Percentiles rank a stretch among this genome's conserved stretches.
Conservation (phyloP, 2,113 vertebrate species). For the Rhinoderma darwinii region DNA sequence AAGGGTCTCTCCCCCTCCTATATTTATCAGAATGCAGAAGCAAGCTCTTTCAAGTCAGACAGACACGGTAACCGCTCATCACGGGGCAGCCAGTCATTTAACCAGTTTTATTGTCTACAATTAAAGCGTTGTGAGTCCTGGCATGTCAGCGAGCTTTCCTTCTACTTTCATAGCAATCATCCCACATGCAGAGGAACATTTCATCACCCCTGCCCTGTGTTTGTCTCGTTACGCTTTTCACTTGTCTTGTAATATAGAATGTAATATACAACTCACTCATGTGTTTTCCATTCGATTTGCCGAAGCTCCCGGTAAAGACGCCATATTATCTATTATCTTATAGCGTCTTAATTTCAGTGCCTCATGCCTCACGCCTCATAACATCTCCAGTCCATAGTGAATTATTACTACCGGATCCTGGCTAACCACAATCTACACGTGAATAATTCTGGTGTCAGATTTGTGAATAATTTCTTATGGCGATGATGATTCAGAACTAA, state of each 20-base stretch:
- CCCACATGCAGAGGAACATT: conserved; percentile 24
- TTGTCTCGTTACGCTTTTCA: conserved; percentile 46
- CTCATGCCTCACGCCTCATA: not conserved
- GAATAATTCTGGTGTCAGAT: not conserved
- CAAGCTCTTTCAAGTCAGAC: conserved; percentile 41
- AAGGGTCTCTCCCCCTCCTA: too few relatives aligned
- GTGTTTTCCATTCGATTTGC: not conserved
- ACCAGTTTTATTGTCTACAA: conserved; percentile 50
- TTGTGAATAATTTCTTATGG: not conserved
- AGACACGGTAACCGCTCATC: conserved; percentile 28
- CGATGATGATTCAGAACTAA: not conserved
- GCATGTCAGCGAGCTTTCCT: conserved; percentile 40
- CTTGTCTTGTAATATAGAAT: conserved; percentile 6
- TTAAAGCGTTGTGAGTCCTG: conserved; percentile 44
- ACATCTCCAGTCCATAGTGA: not conserved
- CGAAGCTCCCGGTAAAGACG: too few relatives aligned
- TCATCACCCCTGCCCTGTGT: not conserved
- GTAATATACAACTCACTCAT: not conserved
- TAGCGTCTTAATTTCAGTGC: not conserved
- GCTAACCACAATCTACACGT: not conserved
- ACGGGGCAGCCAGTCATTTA: conserved; percentile 5
- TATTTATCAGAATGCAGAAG: conserved; percentile 33
- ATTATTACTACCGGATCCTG: not conserved
- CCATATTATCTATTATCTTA: not conserved
- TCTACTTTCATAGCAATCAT: conserved; percentile 38